Percentiles rank a stretch among this genome's conserved stretches.
Conservation (phyloP, 2,797 vertebrate species). For the Pampus argenteus region DNA sequence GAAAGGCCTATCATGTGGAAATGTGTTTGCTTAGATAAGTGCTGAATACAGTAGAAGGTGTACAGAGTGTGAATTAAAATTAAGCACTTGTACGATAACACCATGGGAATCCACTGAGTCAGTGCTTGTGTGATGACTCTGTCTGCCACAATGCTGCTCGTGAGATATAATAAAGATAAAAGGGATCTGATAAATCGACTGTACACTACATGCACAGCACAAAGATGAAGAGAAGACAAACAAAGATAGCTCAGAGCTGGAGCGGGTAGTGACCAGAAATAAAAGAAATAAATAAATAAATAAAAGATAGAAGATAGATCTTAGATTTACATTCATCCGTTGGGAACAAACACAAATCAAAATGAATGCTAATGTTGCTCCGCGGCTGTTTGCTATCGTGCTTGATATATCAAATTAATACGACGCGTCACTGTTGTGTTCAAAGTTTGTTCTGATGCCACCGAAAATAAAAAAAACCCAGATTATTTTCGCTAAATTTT, state of each 20-base stretch:
- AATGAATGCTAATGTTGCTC: constrained; percentile 5
- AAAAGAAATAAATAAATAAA: background rate
- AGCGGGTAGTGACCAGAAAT: constrained; percentile 9
- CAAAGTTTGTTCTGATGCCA: too few species aligned
- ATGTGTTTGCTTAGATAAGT: constrained; percentile 88
- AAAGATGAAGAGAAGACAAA: background rate
- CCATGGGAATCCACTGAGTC: constrained; percentile 52
- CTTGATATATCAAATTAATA: too few species aligned
- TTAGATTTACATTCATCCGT: background rate
- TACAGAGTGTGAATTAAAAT: constrained; percentile 68
- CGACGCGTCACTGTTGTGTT: too few species aligned
- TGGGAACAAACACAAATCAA: background rate
- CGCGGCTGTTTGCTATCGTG: too few species aligned
- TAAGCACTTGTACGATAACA: constrained; percentile 69
- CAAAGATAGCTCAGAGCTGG: background rate
- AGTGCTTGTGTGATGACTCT: constrained; percentile 63
- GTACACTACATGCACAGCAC: background rate
- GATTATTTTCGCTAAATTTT: too few species aligned
- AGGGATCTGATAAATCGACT: background rate
- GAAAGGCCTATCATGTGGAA: constrained; percentile 74
- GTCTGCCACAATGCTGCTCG: constrained; percentile 64
- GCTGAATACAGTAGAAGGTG: constrained; percentile 60
- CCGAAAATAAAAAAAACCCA: too few species aligned
- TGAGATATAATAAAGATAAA: constrained; percentile 61
- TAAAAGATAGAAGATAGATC: background rate